These are phyloP conservation scores for Abrostola tripartita DNA, from an alignment of 2,888 invertebrate species.

Conservation along the genomic window DNA sequence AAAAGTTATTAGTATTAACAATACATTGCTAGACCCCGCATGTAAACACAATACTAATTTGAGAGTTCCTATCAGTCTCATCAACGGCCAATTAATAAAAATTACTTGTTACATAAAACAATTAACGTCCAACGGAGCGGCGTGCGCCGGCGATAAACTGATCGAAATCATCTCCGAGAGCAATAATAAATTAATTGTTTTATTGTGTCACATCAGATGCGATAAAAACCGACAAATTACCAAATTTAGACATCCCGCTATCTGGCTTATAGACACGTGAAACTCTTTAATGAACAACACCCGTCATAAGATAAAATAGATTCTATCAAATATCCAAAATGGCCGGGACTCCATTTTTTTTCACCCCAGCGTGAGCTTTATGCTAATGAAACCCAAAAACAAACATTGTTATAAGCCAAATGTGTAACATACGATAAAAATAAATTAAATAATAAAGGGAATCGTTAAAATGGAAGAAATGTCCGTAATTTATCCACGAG, in stretches of 20 bases:
- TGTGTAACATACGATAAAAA: conserved; percentile 88
- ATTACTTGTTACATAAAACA: conserved; percentile 84
- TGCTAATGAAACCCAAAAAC: conserved; percentile 88
- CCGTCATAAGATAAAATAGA: conserved; percentile 77
- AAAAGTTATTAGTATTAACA: conserved; percentile 1
- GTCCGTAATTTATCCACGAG: conserved; percentile 88
- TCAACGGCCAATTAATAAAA: conserved; percentile 86
- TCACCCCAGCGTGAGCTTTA: conserved; percentile 82
- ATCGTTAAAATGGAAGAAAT: conserved; percentile 88
- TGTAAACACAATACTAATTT: conserved; percentile 61
- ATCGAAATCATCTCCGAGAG: conserved; percentile 80
- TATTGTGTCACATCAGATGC: conserved; percentile 83
- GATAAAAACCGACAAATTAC: conserved; percentile 85
- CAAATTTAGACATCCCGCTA: conserved; percentile 87
- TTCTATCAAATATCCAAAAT: conserved; percentile 80
- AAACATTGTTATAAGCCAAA: conserved; percentile 87
- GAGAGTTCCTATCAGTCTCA: conserved; percentile 71
- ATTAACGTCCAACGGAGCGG: conserved; percentile 82
- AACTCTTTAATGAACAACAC: conserved; percentile 73
- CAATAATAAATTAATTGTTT: conserved; percentile 87
- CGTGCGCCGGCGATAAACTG: conserved; percentile 80
- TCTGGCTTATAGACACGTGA: conserved; percentile 81
- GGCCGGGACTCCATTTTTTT: conserved; percentile 73
- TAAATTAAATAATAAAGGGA: conserved; percentile 88
- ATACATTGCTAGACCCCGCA: conserved; percentile 71